Percentiles rank a stretch among this genome's conserved stretches.
phyloP scores from a whole-genome alignment of 2,888 invertebrate species.

The Cataglyphis altisquamis region DNA sequence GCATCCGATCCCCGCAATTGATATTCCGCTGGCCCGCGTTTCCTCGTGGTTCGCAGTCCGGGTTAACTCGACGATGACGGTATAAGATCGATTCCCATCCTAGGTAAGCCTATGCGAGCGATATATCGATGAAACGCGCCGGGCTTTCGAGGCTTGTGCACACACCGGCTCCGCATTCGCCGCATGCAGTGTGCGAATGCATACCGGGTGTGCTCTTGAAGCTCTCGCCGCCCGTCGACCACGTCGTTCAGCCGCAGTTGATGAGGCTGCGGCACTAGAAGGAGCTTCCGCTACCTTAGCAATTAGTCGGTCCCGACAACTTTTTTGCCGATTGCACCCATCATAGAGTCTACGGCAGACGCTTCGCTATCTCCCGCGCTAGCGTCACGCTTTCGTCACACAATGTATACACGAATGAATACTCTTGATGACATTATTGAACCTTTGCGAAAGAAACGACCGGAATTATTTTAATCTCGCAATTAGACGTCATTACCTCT shows the following conservation, averaged over 20 bases:
- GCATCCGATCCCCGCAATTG: constrained; percentile 80
- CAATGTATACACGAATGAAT: constrained; percentile 24
- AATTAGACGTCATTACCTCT: constrained; percentile 38
- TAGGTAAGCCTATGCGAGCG: constrained; percentile 69
- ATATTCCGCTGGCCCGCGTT: constrained; percentile 79
- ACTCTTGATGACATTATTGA: constrained; percentile 79
- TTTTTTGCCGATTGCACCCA: constrained; percentile 42
- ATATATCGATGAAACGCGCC: constrained; percentile 71
- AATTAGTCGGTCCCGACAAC: constrained; percentile 52
- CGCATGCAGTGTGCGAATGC: constrained; percentile 46
- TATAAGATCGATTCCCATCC: constrained; percentile 78
- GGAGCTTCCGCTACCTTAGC: constrained; percentile 55
- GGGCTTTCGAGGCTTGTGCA: constrained; percentile 58
- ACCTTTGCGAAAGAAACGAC: constrained; percentile 72
- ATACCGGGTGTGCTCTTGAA: constrained; percentile 60
- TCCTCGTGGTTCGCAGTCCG: constrained; percentile 71
- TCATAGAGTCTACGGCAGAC: background rate
- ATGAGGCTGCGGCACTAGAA: constrained; percentile 61
- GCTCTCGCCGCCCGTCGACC: constrained; percentile 57
- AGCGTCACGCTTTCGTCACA: constrained; percentile 32
- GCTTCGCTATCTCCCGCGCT: constrained; percentile 2
- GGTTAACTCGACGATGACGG: constrained; percentile 67
- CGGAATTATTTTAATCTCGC: constrained; percentile 44
- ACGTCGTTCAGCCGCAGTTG: constrained; percentile 81
- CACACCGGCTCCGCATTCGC: constrained; percentile 75